Evolutionary conservation across 1,140 invertebrate genomes (phyloP), one percentile per base, ranked within the genome.

Genomic region (Drosophila jambulina): DNA sequence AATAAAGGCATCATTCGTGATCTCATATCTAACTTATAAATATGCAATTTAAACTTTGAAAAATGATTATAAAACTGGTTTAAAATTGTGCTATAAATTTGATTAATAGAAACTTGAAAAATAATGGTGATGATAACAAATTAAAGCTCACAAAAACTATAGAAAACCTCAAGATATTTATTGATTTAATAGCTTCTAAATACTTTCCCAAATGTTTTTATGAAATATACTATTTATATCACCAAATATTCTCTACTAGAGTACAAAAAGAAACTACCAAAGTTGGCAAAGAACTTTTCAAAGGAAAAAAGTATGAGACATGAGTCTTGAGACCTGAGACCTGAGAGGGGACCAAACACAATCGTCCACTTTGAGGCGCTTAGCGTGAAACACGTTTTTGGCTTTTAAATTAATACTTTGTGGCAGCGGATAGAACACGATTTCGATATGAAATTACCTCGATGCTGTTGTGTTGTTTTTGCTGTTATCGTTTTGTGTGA

Each of bases 371-470:
- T 82, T 68, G 78, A 67, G 76, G 77, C 84, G 84, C 84, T 88
- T 87, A 87, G 64, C 68, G 58, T 68, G 67, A 87, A 88, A 87
- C 84, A 87, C 84, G 84, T 87, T 87, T 87, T 87, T 70, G 84
- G 77, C 69, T 72, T 83, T 81, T 80, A 87, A 87, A 87, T 87
- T 83, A 88, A 87, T 88, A 87, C 84, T 80, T 78, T 83, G 68
- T 72, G 68, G 80, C 82, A 80, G 79, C 61, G 77, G 43, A 71
- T 64, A 84, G 80, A 84, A 87, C 84, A 87, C 84, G 84, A 87
- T 88, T 87, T 81, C 77, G 80, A 87, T 87, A 88, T 88, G 78
- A 87, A 87, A 87, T 87, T 87, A 87, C 84, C 84, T 88, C 70
- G 77, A 51, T 62, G 67, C 75, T 77, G 71, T 58, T 32, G 42